phyloP scores from a whole-genome alignment of 1,140 invertebrate species.

The Drosophila nannoptera region DNA sequence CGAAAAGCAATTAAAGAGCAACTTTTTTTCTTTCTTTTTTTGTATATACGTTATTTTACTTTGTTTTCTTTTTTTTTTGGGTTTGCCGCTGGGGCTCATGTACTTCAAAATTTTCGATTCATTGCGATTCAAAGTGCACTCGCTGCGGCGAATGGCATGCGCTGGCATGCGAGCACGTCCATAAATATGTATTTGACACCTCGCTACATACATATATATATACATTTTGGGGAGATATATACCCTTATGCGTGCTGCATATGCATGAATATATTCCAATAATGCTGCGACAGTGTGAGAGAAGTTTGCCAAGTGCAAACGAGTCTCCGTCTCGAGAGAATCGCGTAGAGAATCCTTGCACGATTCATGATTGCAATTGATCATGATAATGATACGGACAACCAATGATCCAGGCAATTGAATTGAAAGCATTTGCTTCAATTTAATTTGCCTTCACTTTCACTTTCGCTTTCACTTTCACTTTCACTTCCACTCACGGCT shows the following conservation, averaged over 20 bases:
- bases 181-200: constrained; percentile 17
- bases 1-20: constrained; percentile 44
- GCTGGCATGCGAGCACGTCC: constrained; percentile 5
- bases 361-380: too few species aligned
- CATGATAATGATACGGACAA: too few species aligned
- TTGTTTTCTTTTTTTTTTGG: constrained; percentile 2
- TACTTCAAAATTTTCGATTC: constrained; percentile 31
- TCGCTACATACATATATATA: neutral
- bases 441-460: neutral
- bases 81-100: constrained; percentile 6
- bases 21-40: constrained; percentile 8
- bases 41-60: neutral
- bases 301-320: too few species aligned
- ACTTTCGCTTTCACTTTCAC: too few species aligned
- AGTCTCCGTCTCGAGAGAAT: too few species aligned
- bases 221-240: neutral
- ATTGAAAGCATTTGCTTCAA: constrained; percentile 1
- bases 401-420: neutral
- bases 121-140: constrained; percentile 35
- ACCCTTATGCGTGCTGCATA: too few species aligned
- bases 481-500: too few species aligned
- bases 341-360: too few species aligned
- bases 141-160: constrained; percentile 10
- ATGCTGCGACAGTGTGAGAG: neutral
- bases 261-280: too few species aligned